Base-by-base conservation (phyloP, 1,140 invertebrate genomes). In the Hyphantria cunea region DNA sequence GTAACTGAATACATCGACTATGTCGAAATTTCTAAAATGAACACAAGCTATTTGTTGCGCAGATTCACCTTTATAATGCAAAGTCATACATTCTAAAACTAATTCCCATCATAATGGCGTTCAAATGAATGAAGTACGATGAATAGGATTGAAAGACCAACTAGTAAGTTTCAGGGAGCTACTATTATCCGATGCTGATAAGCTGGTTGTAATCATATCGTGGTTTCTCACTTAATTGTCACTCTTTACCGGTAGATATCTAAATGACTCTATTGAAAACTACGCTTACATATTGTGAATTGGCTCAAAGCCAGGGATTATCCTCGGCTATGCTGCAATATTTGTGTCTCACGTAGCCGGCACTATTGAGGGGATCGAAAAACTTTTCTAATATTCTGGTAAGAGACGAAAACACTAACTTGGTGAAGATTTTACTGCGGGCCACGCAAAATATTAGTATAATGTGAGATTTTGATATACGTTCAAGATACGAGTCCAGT, bases 371-470 rank as follows among this genome's bases (percentile, higher is more conserved):
- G 71, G 78, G 71, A 86, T 86, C 78, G 80, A 87, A 83, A 86
- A 86, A 87, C 83, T 87, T 87, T 86, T 86, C 80, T 86, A 83
- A 87, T 84, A 86, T 81, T 80, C 71, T 72, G 70, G 71, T 71
- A 53, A 71, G 68, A 67, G 70, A 72, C 64, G 68, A 73, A 74
- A 72, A 80, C 72, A 74, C 70, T 25, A 25, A 25, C 17, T 68
- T 72, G 59, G 51, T 45, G 52, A 63, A 63, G 70, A 71, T 70
- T 73, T 74, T 68, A 66, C 65, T 71, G 68, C 66, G 74, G 69
- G 76, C 74, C 70, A 68, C 54, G 64, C 37, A 39, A 61, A 50
- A 31, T 14, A 34, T 12, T 41, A 25, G 25, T 45, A 12, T 34
- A 7, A 31, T 12, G 25, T 49, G 31, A 37, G 8, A 37, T 37